Base-by-base conservation (phyloP, 2,888 invertebrate species). In the Nemotelus nigrinus region DNA sequence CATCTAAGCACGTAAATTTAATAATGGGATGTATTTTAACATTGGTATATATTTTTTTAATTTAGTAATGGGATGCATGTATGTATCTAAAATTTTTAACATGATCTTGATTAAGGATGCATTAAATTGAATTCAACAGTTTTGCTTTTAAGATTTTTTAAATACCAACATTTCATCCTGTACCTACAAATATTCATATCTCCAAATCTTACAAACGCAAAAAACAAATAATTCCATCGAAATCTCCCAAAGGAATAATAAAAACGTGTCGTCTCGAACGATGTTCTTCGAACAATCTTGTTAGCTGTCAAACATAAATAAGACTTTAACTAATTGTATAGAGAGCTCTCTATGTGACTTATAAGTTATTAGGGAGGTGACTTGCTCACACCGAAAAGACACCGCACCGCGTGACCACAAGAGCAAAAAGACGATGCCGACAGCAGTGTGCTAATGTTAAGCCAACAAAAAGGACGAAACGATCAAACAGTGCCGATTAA, bases 401-500 rank as follows among this genome's bases (percentile, higher is more conserved):
- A 74, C 74, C 63, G 74, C 70, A 74, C 63, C 63, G 74, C 50
- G 63, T 60, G 74, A 72, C 72, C 72, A 45, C 57, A 44, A 43
- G 45, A 45, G 43, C 57, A 72, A 60, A 74, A 74, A 50, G 67
- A 68, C 50, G 63, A 53, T 63, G 43, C 63, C 60, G 74, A 74
- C 72, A 53, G 3, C 70, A 70, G 55, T 70, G 63, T 74, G 63
- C 63, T 74, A 57, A 74, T 74, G 60, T 74, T 74, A 74, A 74
- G 74, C 74, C 74, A 74, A 74, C 74, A 74, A 74, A 74, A 74
- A 74, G 74, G 74, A 74, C 74, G 74, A 74, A 74, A 74, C 74
- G 74, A 74, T 74, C 74, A 74, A 74, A 74, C 74, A 74, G 76
- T 53, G 65, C 76, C 76, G 76, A 76, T 76, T 76, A 76, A 76